Evolutionary conservation across 2,797 vertebrate genomes (phyloP).

Genomic region (Taenioides sp.): DNA sequence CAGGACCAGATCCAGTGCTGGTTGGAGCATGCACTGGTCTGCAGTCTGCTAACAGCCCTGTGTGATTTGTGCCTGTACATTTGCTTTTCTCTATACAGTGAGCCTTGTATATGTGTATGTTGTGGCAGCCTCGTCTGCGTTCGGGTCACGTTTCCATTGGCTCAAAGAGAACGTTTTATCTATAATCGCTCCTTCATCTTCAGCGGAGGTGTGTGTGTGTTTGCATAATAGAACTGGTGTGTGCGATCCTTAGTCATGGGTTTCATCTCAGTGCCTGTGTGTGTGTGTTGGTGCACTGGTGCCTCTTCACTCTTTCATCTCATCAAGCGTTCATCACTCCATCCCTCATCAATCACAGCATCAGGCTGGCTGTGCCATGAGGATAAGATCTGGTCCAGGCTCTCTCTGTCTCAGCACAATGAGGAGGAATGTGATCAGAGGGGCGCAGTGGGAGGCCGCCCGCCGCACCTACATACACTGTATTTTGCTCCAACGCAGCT

Average conservation of each 20-base stretch:
- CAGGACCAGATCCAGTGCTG: background rate
- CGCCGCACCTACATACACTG: constrained; percentile 48
- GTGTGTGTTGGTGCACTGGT: constrained; percentile 39
- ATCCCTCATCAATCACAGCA: constrained; percentile 70
- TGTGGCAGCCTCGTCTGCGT: constrained; percentile 29
- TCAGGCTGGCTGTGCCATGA: constrained; percentile 57
- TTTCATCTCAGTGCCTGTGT: constrained; percentile 22
- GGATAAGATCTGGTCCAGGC: constrained; percentile 63
- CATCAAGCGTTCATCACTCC: constrained; percentile 70
- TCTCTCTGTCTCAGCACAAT: constrained; percentile 33
- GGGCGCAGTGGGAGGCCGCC: constrained; percentile 55
- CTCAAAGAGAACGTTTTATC: constrained; percentile 61
- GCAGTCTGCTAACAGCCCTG: constrained; percentile 18
- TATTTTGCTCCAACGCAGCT: constrained; percentile 55
- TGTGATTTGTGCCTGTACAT: constrained; percentile 16
- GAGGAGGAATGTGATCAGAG: constrained; percentile 56
- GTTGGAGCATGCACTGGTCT: constrained; percentile 22
- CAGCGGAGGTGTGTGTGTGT: constrained; percentile 39
- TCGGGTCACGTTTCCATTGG: constrained; percentile 51
- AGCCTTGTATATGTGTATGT: constrained; percentile 17
- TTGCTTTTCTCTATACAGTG: constrained; percentile 14
- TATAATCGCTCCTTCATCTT: constrained; percentile 66
- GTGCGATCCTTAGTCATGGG: constrained; percentile 35
- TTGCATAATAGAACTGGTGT: constrained; percentile 34
- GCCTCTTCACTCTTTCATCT: constrained; percentile 73